phyloP scores from a whole-genome alignment of 2,113 vertebrate genomes.

The Hypomesus transpacificus region DNA sequence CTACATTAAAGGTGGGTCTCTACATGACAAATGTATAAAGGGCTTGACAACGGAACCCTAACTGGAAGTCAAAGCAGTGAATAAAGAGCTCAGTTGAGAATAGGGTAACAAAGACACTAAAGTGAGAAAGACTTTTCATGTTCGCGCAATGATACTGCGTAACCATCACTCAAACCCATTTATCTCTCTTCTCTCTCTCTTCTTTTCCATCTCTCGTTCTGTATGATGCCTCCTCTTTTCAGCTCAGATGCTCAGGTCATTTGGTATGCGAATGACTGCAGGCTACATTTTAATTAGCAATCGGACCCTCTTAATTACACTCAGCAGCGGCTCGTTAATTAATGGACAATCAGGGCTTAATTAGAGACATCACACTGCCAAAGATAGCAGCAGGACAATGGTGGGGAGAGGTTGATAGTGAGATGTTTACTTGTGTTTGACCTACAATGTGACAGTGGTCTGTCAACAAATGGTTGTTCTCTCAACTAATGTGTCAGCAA shows the following conservation, averaged over 20 bases:
- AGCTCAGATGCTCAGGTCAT: slow-evolving; percentile 63
- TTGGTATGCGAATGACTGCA: slow-evolving; percentile 63
- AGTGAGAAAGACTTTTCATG: slow-evolving; percentile 1
- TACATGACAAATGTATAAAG: background rate
- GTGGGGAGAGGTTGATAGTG: slow-evolving; percentile 44
- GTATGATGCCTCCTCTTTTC: slow-evolving; percentile 10
- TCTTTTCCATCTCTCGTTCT: slow-evolving; percentile 30
- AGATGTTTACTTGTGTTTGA: slow-evolving; percentile 47
- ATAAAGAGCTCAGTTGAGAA: slow-evolving; percentile 35
- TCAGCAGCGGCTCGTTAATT: slow-evolving; percentile 66
- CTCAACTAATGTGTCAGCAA: too few relatives aligned
- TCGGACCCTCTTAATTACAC: slow-evolving; percentile 74
- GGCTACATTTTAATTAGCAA: slow-evolving; percentile 78
- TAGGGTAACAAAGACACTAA: slow-evolving; percentile 19
- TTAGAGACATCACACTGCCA: slow-evolving; percentile 64
- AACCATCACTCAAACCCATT: background rate
- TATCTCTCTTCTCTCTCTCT: slow-evolving; percentile 28
- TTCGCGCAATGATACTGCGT: slow-evolving; percentile 12
- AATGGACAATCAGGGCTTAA: slow-evolving; percentile 69
- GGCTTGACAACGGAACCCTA: too few relatives aligned
- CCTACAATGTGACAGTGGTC: slow-evolving; percentile 27
- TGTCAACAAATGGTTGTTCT: slow-evolving; percentile 3
- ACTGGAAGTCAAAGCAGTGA: slow-evolving; percentile 7
- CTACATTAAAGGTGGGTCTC: background rate
- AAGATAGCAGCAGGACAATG: slow-evolving; percentile 57